Conservation (phyloP, 2,113 vertebrate genomes). For the Charadrius vociferus region DNA sequence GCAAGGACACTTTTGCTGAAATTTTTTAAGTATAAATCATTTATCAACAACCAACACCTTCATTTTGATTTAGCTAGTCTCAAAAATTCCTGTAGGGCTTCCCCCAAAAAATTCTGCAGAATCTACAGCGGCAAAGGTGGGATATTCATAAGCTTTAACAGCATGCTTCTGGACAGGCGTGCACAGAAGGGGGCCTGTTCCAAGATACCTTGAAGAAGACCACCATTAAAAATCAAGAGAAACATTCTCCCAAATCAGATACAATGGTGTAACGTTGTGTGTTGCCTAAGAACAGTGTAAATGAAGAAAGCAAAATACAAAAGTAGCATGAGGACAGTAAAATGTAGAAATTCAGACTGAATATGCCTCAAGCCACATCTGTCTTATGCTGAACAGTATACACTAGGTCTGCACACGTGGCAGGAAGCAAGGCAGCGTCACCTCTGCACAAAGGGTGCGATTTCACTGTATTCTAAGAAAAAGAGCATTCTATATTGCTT, state of each 20-base stretch:
- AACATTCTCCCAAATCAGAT: neutral
- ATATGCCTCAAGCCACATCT: neutral
- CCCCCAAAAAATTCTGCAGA: neutral
- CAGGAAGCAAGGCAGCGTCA: neutral
- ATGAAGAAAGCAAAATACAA: neutral
- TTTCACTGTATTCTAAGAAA: neutral
- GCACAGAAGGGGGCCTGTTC: neutral
- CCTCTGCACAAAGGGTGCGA: neutral
- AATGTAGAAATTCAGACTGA: neutral
- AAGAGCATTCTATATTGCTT: neutral
- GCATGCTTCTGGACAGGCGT: rapidly evolving
- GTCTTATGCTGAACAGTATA: neutral
- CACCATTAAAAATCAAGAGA: neutral
- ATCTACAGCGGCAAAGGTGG: neutral
- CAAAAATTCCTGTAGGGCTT: neutral
- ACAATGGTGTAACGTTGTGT: rapidly evolving
- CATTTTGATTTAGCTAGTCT: neutral
- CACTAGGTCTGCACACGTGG: neutral
- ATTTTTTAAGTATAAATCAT: neutral
- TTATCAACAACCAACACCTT: neutral
- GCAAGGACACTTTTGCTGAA: neutral
- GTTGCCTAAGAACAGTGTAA: neutral
- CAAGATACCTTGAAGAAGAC: neutral
- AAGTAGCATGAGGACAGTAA: neutral
- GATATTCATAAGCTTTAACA: neutral